Evolutionary conservation across 2,888 invertebrate species (phyloP).

Genomic region (Tanypteryx hageni): DNA sequence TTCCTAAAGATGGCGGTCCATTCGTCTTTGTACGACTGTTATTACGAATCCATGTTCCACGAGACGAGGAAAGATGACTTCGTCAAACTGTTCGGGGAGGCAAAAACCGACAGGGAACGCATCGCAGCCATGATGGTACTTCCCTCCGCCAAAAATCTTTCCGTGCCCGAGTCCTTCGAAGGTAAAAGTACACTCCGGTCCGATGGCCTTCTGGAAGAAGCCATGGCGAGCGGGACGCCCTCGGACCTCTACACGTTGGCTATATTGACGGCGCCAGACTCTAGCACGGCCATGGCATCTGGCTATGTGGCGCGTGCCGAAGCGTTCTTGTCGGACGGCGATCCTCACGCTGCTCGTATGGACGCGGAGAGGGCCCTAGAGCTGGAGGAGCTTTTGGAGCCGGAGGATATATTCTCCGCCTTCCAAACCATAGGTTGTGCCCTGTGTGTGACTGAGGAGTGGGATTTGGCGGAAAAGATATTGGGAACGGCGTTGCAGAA

Average conservation of each 20-base stretch:
- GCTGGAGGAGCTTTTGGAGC: conserved; percentile 26
- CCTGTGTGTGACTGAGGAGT: conserved; percentile 5
- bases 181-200: conserved; percentile 33
- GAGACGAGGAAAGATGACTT: conserved; percentile 32
- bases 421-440: background rate
- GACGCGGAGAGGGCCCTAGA: conserved; percentile 20
- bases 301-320: conserved; percentile 22
- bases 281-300: conserved; percentile 13
- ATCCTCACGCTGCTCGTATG: background rate
- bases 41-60: conserved; percentile 38
- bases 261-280: background rate
- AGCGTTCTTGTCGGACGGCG: background rate
- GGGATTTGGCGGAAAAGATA: background rate
- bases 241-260: conserved; percentile 31
- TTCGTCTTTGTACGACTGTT: conserved; percentile 25
- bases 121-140: background rate
- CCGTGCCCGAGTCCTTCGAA: conserved; percentile 20
- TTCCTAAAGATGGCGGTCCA: background rate
- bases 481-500: conserved; percentile 11
- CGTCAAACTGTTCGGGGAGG: background rate
- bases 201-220: background rate
- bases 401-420: conserved; percentile 27
- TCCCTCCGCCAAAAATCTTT: background rate
- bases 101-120: background rate
- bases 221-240: background rate